A percentile compares a stretch with the other conserved stretches of the same genome.
Evolutionary conservation across 1,140 invertebrate genomes (phyloP).

Genomic region (Nomia melanderi): DNA sequence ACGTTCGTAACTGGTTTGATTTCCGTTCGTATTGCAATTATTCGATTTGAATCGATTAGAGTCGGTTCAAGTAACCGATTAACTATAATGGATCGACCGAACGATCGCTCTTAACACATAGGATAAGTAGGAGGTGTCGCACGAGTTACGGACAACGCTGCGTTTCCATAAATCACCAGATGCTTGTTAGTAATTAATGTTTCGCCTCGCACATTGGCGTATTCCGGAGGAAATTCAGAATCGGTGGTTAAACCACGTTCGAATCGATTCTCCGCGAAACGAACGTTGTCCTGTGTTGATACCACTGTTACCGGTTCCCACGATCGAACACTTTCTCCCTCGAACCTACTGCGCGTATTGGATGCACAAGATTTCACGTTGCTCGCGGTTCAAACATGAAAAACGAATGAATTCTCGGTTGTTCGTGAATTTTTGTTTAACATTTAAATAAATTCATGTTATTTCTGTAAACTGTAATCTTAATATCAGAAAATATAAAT

Average conservation of each 20-base stretch:
- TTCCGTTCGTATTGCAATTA: not conserved
- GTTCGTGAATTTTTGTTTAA: not conserved
- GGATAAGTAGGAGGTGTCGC: not conserved
- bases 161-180: not conserved
- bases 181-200: not conserved
- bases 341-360: slow-evolving; percentile 45
- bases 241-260: not conserved
- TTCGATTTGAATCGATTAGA: not conserved
- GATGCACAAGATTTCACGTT: slow-evolving; percentile 33
- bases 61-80: not conserved
- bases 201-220: not conserved
- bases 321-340: slow-evolving; percentile 73
- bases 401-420: slow-evolving; percentile 5
- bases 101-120: not conserved
- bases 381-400: slow-evolving; percentile 25
- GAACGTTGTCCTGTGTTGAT: slow-evolving; percentile 19
- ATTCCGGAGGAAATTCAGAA: slow-evolving; percentile 1
- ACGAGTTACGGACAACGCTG: not conserved
- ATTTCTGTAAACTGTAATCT: too few species aligned
- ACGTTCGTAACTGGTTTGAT: too few species aligned
- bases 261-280: slow-evolving; percentile 29
- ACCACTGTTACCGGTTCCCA: slow-evolving; percentile 70
- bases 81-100: not conserved
- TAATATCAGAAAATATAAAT: too few species aligned
- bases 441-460: too few species aligned